Conservation (phyloP, 2,797 vertebrate species). For the Gymnothorax javanicus region DNA sequence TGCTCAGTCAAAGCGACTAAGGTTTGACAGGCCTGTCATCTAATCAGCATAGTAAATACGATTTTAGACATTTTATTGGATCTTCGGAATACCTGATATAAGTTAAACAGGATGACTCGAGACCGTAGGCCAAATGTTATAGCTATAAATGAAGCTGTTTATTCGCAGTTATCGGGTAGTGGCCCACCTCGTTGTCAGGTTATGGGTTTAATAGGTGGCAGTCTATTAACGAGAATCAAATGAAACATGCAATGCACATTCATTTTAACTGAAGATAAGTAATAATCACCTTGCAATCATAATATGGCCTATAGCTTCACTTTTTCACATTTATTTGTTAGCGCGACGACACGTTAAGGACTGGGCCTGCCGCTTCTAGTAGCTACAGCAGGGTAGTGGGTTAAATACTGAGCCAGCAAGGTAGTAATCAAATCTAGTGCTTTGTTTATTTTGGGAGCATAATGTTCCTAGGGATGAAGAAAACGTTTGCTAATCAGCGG, state of each 20-base stretch:
- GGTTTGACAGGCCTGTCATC: constrained; percentile 17
- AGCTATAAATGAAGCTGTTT: background rate
- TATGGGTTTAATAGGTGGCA: background rate
- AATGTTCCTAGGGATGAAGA: background rate
- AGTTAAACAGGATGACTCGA: background rate
- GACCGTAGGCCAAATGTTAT: background rate
- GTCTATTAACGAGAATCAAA: background rate
- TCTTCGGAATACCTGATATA: background rate
- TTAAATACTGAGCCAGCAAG: background rate
- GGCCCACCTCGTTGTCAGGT: background rate
- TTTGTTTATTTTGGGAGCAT: constrained; percentile 9
- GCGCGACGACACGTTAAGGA: constrained; percentile 8
- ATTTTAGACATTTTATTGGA: constrained; percentile 8
- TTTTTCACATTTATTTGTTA: constrained; percentile 1
- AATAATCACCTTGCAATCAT: background rate
- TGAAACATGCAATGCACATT: background rate
- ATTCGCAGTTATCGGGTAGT: background rate
- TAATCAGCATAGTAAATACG: constrained; percentile 1
- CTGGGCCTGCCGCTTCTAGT: background rate
- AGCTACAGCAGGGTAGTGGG: background rate
- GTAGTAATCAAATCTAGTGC: background rate
- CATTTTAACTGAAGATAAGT: background rate
- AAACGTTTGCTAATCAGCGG: constrained; percentile 10
- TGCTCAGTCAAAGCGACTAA: background rate
- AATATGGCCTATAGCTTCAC: background rate